Conservation (phyloP, 2,888 invertebrate species). For the Eutolmus rufibarbis region DNA sequence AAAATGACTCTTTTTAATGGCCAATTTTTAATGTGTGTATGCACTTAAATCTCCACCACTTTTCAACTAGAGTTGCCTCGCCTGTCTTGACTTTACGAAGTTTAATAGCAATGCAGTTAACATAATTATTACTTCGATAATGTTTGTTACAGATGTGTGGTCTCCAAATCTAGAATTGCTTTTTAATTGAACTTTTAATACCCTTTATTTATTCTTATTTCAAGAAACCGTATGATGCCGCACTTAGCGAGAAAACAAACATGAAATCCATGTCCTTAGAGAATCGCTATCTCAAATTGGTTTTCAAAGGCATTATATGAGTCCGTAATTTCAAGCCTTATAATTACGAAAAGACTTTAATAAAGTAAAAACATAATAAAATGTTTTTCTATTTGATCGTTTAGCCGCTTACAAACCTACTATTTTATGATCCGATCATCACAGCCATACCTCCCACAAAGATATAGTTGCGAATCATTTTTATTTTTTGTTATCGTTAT, state of each 20-base stretch:
- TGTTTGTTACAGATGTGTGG: not conserved
- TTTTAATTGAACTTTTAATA: not conserved
- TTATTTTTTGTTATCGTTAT: too few relatives aligned
- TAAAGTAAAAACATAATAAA: not conserved
- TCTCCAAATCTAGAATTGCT: not conserved
- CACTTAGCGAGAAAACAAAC: not conserved
- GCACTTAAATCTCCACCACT: not conserved
- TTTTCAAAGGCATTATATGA: too few relatives aligned
- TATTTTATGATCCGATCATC: too few relatives aligned
- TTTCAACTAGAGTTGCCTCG: not conserved
- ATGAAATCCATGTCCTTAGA: not conserved
- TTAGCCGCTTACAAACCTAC: too few relatives aligned
- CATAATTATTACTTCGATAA: not conserved
- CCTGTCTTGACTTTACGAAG: not conserved
- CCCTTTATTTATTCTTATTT: not conserved
- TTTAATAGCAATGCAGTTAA: not conserved
- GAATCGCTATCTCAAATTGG: not conserved
- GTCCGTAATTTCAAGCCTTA: not conserved
- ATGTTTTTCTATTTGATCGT: too few relatives aligned
- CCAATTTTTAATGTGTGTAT: not conserved
- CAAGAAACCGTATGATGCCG: not conserved
- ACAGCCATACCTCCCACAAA: too few relatives aligned
- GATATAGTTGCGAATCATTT: too few relatives aligned
- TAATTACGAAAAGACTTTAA: not conserved
- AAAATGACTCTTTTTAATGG: not conserved